These are phyloP conservation scores for Strix aluco DNA, from an alignment of 2,113 vertebrate species.

Conservation along the genomic window DNA sequence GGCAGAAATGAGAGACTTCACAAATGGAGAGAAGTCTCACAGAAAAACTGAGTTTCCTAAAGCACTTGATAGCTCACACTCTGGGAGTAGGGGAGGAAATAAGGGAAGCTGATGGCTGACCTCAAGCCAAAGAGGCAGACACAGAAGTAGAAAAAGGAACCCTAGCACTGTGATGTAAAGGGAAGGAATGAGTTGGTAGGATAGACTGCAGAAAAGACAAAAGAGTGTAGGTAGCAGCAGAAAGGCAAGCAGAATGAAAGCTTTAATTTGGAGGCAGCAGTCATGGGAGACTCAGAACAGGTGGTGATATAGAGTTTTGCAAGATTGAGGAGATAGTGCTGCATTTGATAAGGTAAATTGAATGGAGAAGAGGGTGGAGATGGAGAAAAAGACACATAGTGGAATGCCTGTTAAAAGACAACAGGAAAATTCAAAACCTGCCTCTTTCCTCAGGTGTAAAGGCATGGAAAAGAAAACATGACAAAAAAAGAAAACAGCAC, in stretches of 20 bases:
- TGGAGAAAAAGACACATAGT: background rate
- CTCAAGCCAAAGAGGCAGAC: background rate
- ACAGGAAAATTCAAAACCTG: background rate
- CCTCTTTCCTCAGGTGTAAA: background rate
- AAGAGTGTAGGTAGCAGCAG: background rate
- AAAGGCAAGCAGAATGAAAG: background rate
- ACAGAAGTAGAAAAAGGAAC: background rate
- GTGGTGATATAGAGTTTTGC: background rate
- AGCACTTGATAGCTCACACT: background rate
- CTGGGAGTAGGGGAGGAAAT: background rate
- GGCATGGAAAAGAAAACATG: background rate
- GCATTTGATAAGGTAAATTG: background rate
- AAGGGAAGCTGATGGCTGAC: background rate
- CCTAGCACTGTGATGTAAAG: background rate
- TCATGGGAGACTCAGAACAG: background rate
- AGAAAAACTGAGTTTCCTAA: background rate
- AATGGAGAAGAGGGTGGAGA: background rate
- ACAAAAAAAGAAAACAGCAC: background rate
- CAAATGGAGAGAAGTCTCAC: background rate
- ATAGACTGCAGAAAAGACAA: background rate
- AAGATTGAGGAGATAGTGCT: background rate
- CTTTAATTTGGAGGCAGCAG: background rate
- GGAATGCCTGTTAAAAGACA: background rate
- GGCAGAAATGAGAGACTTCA: background rate
- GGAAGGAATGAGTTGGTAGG: background rate